A percentile compares a stretch with the other conserved stretches of the same genome.
These are phyloP conservation scores for Dendrocincla fuliginosa DNA, from an alignment of 2,797 vertebrate species.

Conservation along the genomic window DNA sequence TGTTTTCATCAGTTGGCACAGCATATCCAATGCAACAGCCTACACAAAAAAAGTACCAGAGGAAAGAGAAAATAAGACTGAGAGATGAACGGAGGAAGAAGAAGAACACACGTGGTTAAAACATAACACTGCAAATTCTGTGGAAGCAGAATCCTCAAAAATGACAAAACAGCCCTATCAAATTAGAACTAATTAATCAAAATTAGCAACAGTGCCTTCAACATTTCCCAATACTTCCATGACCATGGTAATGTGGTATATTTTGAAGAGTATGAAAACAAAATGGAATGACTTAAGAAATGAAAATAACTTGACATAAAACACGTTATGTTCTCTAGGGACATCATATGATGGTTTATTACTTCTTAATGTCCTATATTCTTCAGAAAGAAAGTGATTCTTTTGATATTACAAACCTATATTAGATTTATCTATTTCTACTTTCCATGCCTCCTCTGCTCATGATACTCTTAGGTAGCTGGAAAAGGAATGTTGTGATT, in stretches of 20 bases:
- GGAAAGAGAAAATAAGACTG: not conserved
- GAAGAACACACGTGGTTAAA: not conserved
- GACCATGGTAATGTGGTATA: not conserved
- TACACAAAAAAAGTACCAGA: not conserved
- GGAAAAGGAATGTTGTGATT: not conserved
- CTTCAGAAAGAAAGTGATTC: slow-evolving; percentile 30
- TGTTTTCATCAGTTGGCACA: slow-evolving; percentile 25
- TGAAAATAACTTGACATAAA: slow-evolving; percentile 31
- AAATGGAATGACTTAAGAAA: slow-evolving; percentile 3
- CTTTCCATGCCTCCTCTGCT: not conserved
- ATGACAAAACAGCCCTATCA: not conserved
- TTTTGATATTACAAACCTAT: slow-evolving; percentile 38
- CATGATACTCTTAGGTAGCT: not conserved
- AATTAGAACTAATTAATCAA: not conserved
- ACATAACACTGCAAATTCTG: not conserved
- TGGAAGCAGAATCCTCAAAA: not conserved
- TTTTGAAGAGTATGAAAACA: not conserved
- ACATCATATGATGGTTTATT: not conserved
- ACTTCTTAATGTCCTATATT: slow-evolving; percentile 38
- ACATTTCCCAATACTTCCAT: not conserved
- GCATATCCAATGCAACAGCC: not conserved
- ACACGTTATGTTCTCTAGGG: slow-evolving; percentile 26
- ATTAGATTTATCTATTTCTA: slow-evolving; percentile 25
- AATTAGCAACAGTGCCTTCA: not conserved
- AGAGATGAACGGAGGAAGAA: not conserved